Evolutionary conservation across 92 coral and sea anemone species (phyloP).

Genomic region (Heteractis magnifica): DNA sequence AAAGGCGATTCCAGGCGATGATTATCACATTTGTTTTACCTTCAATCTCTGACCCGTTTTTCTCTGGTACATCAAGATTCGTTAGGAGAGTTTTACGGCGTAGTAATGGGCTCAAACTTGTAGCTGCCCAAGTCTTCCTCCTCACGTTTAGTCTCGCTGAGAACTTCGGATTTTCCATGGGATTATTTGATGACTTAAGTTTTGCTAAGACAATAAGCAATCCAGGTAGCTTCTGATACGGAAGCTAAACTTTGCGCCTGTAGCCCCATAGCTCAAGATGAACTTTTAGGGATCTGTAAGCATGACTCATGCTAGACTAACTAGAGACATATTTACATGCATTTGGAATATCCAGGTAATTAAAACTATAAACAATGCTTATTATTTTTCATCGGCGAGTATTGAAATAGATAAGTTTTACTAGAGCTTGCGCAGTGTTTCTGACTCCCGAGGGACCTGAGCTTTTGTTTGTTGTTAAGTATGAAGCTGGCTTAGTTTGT

Average conservation of each 20-base stretch:
- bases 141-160: constrained; percentile 5
- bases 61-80: background rate
- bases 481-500: background rate
- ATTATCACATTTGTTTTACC: background rate
- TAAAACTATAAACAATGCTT: background rate
- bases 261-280: background rate
- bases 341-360: background rate
- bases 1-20: background rate
- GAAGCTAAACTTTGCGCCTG: background rate
- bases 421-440: background rate
- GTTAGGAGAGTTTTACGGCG: constrained; percentile 20
- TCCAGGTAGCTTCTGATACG: background rate
- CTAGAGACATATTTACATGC: background rate
- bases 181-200: background rate
- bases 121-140: constrained; percentile 31
- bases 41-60: background rate
- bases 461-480: background rate
- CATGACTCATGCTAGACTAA: constrained; percentile 1
- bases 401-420: background rate
- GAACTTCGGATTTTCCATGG: constrained; percentile 9
- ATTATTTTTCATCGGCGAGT: background rate
- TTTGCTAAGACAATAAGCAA: background rate
- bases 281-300: background rate
- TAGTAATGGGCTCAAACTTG: constrained; percentile 21
- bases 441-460: background rate